Percentiles rank a stretch among this genome's conserved stretches.
Evolutionary conservation across 1,140 invertebrate species (phyloP).

Genomic region (Euglossa dilemma): DNA sequence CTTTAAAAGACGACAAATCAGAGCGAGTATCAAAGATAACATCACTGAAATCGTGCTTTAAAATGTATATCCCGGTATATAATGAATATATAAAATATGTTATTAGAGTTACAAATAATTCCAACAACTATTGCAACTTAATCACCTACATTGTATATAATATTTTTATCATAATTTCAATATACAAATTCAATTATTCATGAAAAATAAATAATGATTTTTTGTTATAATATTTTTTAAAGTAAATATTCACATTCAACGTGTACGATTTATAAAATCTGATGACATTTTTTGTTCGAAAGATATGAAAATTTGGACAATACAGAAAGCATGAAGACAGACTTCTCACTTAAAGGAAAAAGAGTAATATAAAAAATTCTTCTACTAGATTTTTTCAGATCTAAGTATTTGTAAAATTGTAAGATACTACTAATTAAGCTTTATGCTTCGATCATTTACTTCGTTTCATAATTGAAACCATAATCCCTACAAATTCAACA

Average conservation of each 20-base stretch:
- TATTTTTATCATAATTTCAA: slow-evolving; percentile 3
- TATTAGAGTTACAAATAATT: slow-evolving; percentile 16
- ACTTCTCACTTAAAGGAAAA: neutral
- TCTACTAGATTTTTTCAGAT: slow-evolving; percentile 15
- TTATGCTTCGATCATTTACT: neutral
- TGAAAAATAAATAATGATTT: slow-evolving; percentile 34
- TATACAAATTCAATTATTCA: slow-evolving; percentile 14
- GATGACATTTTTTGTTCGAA: neutral
- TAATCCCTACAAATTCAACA: slow-evolving; percentile 5
- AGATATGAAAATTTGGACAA: slow-evolving; percentile 4
- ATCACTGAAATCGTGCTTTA: neutral
- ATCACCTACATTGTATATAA: neutral
- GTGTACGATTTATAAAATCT: neutral
- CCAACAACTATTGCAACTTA: neutral
- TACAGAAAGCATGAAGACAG: neutral
- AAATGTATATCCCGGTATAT: neutral
- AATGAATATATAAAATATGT: slow-evolving; percentile 14
- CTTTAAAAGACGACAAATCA: slow-evolving; percentile 2
- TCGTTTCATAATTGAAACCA: slow-evolving; percentile 37
- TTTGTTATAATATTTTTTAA: slow-evolving; percentile 12
- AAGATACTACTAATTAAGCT: slow-evolving; percentile 3
- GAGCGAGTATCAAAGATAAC: neutral
- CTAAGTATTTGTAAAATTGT: slow-evolving; percentile 9
- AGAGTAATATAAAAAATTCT: neutral
- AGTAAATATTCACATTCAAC: slow-evolving; percentile 8